phyloP scores from a whole-genome alignment of 2,113 vertebrate genomes.

The Ciconia maguari region DNA sequence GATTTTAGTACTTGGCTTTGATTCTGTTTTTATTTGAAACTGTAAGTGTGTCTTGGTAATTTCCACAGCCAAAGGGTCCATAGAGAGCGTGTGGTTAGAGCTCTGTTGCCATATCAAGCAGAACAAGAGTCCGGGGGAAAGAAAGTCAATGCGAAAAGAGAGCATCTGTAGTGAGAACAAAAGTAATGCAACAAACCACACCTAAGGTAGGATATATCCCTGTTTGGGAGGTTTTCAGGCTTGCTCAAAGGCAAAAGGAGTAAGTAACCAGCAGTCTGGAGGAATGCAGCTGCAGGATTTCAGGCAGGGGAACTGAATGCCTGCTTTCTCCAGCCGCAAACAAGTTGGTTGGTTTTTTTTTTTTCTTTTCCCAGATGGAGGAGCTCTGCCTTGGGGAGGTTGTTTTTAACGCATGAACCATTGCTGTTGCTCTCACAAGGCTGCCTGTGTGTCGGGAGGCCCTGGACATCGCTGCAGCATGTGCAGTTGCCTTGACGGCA shows the following conservation, averaged over 20 bases:
- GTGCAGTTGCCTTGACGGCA: rapidly evolving
- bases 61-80: not conserved
- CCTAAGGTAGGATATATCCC: not conserved
- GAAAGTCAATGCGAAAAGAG: not conserved
- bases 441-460: not conserved
- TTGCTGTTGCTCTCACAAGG: not conserved
- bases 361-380: not conserved
- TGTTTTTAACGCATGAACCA: rapidly evolving
- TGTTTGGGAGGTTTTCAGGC: not conserved
- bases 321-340: not conserved
- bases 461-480: rapidly evolving
- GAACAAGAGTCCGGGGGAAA: not conserved
- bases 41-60: not conserved
- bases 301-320: not conserved
- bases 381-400: not conserved
- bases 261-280: not conserved
- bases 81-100: not conserved
- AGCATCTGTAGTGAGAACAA: not conserved
- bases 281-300: not conserved
- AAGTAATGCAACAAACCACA: not conserved
- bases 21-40: not conserved
- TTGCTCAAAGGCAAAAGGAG: not conserved
- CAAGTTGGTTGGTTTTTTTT: not conserved
- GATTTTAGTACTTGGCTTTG: not conserved
- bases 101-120: not conserved